A percentile compares a stretch with the other conserved stretches of the same genome.
These are phyloP conservation scores for Aphelenchoides besseyi DNA, from an alignment of 1,140 invertebrate genomes.

Conservation along the genomic window DNA sequence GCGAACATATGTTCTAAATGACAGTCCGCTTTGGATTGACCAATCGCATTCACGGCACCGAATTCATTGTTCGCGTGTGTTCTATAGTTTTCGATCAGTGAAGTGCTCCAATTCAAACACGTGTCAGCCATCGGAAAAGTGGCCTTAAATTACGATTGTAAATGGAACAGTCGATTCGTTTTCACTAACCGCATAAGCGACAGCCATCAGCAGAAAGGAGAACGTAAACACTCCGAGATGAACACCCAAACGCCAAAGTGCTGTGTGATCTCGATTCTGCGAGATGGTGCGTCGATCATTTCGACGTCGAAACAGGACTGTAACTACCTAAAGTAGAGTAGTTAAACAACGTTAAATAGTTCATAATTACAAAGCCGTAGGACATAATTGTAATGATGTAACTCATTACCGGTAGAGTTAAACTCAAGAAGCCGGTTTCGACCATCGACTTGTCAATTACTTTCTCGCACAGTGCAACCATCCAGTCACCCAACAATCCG, in stretches of 20 bases:
- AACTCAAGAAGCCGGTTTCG: background rate
- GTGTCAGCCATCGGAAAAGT: slow-evolving; percentile 21
- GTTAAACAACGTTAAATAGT: background rate
- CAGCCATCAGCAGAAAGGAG: slow-evolving; percentile 12
- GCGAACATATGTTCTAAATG: slow-evolving; percentile 11
- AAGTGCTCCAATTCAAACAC: slow-evolving; percentile 14
- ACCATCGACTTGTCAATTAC: slow-evolving; percentile 21
- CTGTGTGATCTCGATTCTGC: slow-evolving; percentile 7
- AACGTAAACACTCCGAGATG: slow-evolving; percentile 23
- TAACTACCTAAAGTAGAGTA: background rate
- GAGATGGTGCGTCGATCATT: slow-evolving; percentile 21
- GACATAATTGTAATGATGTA: slow-evolving; percentile 5
- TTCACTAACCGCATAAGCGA: slow-evolving; percentile 9
- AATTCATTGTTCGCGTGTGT: background rate
- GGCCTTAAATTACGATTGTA: background rate
- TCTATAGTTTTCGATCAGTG: background rate
- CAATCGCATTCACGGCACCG: background rate
- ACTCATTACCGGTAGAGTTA: background rate
- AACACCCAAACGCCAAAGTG: slow-evolving; percentile 17
- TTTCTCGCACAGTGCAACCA: slow-evolving; percentile 17
- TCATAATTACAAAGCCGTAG: slow-evolving; percentile 15
- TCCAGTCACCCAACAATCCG: slow-evolving; percentile 4
- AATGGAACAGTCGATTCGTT: background rate
- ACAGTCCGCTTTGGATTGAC: slow-evolving; percentile 4
- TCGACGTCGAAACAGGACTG: slow-evolving; percentile 12